Base-by-base conservation (phyloP, 2,113 vertebrate species). In the Pleuronectes platessa region DNA sequence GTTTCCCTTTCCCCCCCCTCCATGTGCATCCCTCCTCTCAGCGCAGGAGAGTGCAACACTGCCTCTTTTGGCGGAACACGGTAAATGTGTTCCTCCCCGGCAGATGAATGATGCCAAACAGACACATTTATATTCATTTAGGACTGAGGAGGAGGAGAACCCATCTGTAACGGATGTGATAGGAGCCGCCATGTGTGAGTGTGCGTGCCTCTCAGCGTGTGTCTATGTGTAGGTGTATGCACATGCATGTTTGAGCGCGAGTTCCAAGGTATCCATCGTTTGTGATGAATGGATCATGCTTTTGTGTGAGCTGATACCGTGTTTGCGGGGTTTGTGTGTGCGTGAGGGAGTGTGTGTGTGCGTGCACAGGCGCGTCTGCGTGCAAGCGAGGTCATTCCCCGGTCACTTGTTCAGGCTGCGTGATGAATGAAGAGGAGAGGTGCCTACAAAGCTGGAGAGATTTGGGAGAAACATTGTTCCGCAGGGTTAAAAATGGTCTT, bases 101-200 rank as follows among this genome's bases (percentile, higher is more conserved):
- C 91, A 93, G 91, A 93, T 91, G 92, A 92, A 93, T 92, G 91
- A 92, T 93, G 92, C 92, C 91, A 92, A 92, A 89, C 88, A 90
- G 90, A 90, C 90, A 91, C 92, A 92, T 93, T 92, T 93, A 92
- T 93, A 93, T 92, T 93, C 88, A 93, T 93, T 92, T 93, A 93
- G 91, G 89, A 80, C 80, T 71, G 88, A 90, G 89, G 89, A 92
- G 91, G 90, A 93, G 90, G 90, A 92, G 89, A 92, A 86, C 73
- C 90, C 90, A 92, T 92, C 92, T 93, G 92, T 92, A 92, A 92
- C 90, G 81, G 90, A 91, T 93, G 91, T 91, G 92, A 93, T 92
- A 87, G 92, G 84, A 91, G 55, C 83, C 9, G 79, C 81, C 58
- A 70, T 18, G 81, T 73, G 66, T 69, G 90, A 63, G 84, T 42